phyloP scores from a whole-genome alignment of 2,888 invertebrate genomes.

The Thyatira batis region DNA sequence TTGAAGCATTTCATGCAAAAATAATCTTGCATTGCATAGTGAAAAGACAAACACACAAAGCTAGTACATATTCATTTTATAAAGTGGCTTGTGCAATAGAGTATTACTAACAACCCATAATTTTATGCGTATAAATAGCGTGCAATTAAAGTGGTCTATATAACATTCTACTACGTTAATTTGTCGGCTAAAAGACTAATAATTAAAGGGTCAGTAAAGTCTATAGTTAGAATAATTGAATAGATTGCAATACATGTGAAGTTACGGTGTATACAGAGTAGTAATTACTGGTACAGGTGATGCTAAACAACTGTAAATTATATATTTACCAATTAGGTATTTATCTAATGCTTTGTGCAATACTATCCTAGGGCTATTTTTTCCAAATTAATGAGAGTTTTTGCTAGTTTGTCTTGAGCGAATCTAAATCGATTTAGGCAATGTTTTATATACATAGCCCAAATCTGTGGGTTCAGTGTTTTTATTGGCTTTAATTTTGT shows the following conservation, averaged over 20 bases:
- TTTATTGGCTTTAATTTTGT: too few species aligned
- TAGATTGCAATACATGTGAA: not conserved
- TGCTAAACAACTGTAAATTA: not conserved
- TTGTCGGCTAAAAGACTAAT: not conserved
- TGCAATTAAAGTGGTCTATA: not conserved
- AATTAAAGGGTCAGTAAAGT: not conserved
- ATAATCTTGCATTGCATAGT: not conserved
- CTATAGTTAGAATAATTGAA: not conserved
- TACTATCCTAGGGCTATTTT: not conserved
- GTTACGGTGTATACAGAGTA: not conserved
- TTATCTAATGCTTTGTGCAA: not conserved
- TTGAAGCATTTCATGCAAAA: not conserved
- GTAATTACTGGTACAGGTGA: not conserved
- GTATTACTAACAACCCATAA: not conserved
- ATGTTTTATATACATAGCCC: too few species aligned
- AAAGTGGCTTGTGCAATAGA: not conserved
- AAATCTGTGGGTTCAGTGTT: too few species aligned
- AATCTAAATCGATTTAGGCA: too few species aligned
- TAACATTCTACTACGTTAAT: not conserved
- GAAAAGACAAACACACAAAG: not conserved
- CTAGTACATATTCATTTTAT: not conserved
- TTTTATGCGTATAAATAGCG: not conserved
- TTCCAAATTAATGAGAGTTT: not conserved
- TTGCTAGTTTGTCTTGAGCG: not conserved
- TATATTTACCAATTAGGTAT: slow-evolving; percentile 3